Evolutionary conservation across 2,888 invertebrate genomes (phyloP), one percentile per base, ranked within the genome.

Genomic region (Eupeodes latifasciatus): DNA sequence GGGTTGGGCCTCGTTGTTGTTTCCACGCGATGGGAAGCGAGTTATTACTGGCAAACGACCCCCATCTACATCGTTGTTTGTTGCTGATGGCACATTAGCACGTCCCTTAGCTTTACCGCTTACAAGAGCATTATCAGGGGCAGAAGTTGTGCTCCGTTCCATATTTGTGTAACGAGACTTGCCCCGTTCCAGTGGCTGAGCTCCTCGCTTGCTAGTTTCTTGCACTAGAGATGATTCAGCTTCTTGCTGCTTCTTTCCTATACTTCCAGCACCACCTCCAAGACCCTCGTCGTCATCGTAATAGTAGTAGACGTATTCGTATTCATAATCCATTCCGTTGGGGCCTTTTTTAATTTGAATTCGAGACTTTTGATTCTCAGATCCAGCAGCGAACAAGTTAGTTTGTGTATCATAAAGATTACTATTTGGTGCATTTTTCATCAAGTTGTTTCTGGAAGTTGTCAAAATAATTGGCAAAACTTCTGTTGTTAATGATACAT

Each of bases 251-350:
- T 81, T 82, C 27, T 81, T 83, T 19, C 71, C 67, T 9, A 62
- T 12, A 5, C 47, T 34, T 4, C 59, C 57, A 2, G 34, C 75
- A 0, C 78, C 78, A 5, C 74, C 80, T 5, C 64, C 67, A 5
- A 49, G 7, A 49, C 90, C 90, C 9, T 90, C 95, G 67, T 95
- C 96, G 5, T 97, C 97, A 90, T 97, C 97, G 91, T 98, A 97
- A 91, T 98, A 98, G 92, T 98, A 98, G 92, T 98, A 98, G 40
- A 98, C 97, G 92, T 98, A 98, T 92, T 98, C 98, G 91, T 98
- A 98, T 93, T 98, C 98, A 91, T 98, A 98, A 92, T 98, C 98
- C 93, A 97, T 96, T 2, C 98, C 98, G 91, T 98, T 97, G 1
- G 97, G 97, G 14, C 97, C 98, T 92, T 97, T 98, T 91, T 98